Conservation (phyloP, 1,140 invertebrate genomes). For the Lineus longissimus region DNA sequence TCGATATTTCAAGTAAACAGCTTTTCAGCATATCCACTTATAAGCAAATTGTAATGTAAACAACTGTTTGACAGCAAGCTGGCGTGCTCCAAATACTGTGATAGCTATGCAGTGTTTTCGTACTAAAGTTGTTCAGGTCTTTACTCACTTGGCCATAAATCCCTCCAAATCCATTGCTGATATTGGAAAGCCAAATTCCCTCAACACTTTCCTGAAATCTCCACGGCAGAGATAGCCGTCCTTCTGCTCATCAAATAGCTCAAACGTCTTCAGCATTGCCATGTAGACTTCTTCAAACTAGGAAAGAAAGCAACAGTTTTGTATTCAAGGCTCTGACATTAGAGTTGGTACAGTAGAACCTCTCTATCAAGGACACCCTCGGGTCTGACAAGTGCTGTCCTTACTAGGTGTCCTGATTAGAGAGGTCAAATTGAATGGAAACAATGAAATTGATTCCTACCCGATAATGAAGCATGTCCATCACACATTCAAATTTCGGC, state of each 20-base stretch:
- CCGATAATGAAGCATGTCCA: constrained; percentile 36
- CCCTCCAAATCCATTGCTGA: constrained; percentile 30
- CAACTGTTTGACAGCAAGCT: too few relatives aligned
- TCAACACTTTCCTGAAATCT: constrained; percentile 40
- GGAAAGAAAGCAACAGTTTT: constrained; percentile 5
- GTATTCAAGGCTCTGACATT: background rate
- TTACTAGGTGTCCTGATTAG: too few relatives aligned
- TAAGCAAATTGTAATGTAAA: too few relatives aligned
- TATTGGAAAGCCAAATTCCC: constrained; percentile 42
- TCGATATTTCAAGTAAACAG: too few relatives aligned
- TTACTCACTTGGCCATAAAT: constrained; percentile 28
- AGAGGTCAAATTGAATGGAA: too few relatives aligned
- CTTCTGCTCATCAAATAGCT: constrained; percentile 39
- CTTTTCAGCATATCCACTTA: too few relatives aligned
- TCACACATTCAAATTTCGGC: constrained; percentile 33
- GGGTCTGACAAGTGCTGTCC: too few relatives aligned
- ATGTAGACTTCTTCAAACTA: constrained; percentile 45
- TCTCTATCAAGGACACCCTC: too few relatives aligned
- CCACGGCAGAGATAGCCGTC: constrained; percentile 36
- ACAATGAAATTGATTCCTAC: constrained; percentile 13
- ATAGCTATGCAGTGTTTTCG: too few relatives aligned
- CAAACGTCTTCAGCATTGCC: constrained; percentile 33
- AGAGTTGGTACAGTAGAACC: too few relatives aligned
- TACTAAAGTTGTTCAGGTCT: too few relatives aligned
- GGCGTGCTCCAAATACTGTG: too few relatives aligned